Evolutionary conservation across 2,113 vertebrate genomes (phyloP), one percentile per base, ranked within the genome.

Genomic region (Dromas ardeola): DNA sequence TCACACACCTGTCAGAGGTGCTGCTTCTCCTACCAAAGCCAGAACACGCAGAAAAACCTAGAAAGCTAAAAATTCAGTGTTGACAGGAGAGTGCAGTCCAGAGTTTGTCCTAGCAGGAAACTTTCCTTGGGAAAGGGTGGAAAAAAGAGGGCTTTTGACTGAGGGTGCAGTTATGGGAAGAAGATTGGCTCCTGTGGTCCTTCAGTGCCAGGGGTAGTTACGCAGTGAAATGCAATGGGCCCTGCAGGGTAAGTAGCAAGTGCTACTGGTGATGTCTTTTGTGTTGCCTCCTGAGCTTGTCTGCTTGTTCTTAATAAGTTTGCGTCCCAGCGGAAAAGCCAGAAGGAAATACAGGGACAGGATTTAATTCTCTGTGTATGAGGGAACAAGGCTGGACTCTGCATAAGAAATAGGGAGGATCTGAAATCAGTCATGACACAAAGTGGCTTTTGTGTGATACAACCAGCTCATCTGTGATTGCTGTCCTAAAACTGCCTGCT

Each of bases 401-500:
- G 21, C 81, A 42, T 87, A n/a, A 90, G 66, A 69, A 86, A 67
- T 13, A 83, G 55, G 88, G 69, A 81, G 69, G 82, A 67, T 88
- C 52, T 74, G 42, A 86, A 94, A 93, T 88, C 52, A 88, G 52
- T 84, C 83, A 69, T 79, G 88, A 92, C 81, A 92, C 82, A 88
- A 91, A 86, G 93, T 86, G 43, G 59, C 61, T 93, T 94, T 93
- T 94, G 92, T 97, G 67, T 83, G 77, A 84, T 78, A 83, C 42
- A 67, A 94, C 63, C n/a, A 55, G 43, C 49, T 84, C 52, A 42
- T 94, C 72, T 84, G 61, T 74, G 52, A 61, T 36, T 67, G 38
- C 62, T 88, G 59, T 88, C 77, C 43, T 91, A 59, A 74, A 84
- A 72, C 82, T 67, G 67, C 61, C 63, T 78, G 47, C 80, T 93